A percentile compares a stretch with the other conserved stretches of the same genome.
phyloP scores from a whole-genome alignment of 2,797 vertebrate species.

The Morus bassanus region DNA sequence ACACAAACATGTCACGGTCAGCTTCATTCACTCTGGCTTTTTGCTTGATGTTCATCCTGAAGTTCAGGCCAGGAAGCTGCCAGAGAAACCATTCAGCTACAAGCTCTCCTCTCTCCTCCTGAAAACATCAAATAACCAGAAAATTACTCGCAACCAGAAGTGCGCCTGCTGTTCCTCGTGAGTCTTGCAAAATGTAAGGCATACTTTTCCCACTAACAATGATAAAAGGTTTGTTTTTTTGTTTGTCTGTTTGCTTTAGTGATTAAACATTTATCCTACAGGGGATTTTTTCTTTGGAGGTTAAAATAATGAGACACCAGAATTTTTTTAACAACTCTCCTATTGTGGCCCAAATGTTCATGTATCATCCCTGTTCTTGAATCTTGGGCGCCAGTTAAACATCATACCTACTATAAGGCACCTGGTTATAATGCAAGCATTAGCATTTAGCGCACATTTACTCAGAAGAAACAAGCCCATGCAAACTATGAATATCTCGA shows the following conservation, averaged over 20 bases:
- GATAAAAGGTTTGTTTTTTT: not conserved
- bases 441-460: constrained; percentile 20
- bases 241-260: not conserved
- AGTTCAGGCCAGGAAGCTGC: constrained; percentile 17
- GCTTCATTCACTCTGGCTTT: not conserved
- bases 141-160: not conserved
- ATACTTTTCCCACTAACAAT: not conserved
- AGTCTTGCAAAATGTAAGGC: not conserved
- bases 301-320: constrained; percentile 3
- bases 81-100: not conserved
- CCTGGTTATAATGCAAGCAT: not conserved
- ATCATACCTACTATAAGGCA: not conserved
- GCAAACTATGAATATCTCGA: not conserved
- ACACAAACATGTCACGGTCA: not conserved
- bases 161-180: not conserved
- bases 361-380: not conserved
- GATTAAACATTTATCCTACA: not conserved
- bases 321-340: not conserved
- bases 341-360: not conserved
- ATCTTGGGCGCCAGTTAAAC: not conserved
- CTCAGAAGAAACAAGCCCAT: constrained; percentile 12
- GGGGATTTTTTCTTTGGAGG: not conserved
- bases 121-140: not conserved
- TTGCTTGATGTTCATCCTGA: not conserved
- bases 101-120: not conserved